Conservation (phyloP, 2,888 invertebrate genomes). For the Physocephala rufipes region DNA sequence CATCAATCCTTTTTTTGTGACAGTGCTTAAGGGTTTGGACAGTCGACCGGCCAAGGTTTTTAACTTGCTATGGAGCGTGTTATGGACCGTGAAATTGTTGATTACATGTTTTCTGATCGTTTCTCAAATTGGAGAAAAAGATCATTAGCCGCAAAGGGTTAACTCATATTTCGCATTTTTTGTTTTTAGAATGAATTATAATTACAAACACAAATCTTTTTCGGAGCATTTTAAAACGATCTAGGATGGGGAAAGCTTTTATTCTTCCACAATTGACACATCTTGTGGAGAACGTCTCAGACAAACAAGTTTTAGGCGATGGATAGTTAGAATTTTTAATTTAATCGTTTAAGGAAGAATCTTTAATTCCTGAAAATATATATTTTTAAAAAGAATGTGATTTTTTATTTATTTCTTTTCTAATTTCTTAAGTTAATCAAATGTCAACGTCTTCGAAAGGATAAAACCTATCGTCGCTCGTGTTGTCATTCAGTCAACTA, state of each 20-base stretch:
- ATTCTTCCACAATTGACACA: too few relatives aligned
- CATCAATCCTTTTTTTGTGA: too few relatives aligned
- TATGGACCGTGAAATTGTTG: conserved; percentile 40
- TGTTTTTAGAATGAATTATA: conserved; percentile 35
- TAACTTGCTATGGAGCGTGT: conserved; percentile 34
- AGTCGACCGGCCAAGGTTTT: not conserved
- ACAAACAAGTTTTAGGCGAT: too few relatives aligned
- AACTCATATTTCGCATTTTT: conserved; percentile 45
- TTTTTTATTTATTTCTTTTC: too few relatives aligned
- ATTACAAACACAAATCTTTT: conserved; percentile 34
- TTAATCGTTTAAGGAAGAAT: too few relatives aligned
- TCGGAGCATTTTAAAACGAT: conserved; percentile 21
- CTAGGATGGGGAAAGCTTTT: not conserved
- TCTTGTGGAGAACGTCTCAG: too few relatives aligned
- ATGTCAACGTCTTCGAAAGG: not conserved
- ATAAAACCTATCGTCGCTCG: not conserved
- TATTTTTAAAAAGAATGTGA: too few relatives aligned
- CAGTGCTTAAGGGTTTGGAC: not conserved
- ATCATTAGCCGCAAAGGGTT: conserved; percentile 17
- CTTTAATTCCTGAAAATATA: too few relatives aligned
- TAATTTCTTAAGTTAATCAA: not conserved
- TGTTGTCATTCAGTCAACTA: conserved; percentile 4
- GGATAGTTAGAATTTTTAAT: too few relatives aligned
- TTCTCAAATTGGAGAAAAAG: conserved; percentile 11
- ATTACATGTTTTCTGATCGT: conserved; percentile 43